Evolutionary conservation across 1,140 invertebrate genomes (phyloP).

Genomic region (Andrena cerasifolii): DNA sequence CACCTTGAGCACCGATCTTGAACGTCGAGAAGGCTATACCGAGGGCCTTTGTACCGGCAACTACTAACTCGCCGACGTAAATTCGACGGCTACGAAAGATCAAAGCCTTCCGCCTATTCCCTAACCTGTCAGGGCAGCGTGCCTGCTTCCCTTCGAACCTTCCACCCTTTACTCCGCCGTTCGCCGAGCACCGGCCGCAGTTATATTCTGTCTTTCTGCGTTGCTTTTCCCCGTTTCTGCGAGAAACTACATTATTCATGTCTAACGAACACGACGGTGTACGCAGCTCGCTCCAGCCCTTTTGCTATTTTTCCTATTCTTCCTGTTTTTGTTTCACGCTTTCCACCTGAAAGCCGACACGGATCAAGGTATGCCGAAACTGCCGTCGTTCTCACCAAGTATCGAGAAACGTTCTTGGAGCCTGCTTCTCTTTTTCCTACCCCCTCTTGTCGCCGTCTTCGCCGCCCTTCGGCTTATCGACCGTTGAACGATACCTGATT

Average conservation of each 20-base stretch:
- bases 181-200: background rate
- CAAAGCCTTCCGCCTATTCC: slow-evolving; percentile 56
- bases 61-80: slow-evolving; percentile 64
- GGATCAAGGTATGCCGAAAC: slow-evolving; percentile 14
- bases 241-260: slow-evolving; percentile 71
- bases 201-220: slow-evolving; percentile 16
- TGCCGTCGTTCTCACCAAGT: slow-evolving; percentile 10
- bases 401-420: slow-evolving; percentile 1
- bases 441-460: background rate
- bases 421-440: background rate
- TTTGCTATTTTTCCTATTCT: slow-evolving; percentile 9
- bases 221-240: slow-evolving; percentile 19
- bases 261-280: slow-evolving; percentile 55
- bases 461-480: background rate
- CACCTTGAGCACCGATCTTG: slow-evolving; percentile 14
- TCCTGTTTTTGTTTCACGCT: background rate
- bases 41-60: slow-evolving; percentile 43
- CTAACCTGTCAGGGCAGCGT: background rate
- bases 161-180: slow-evolving; percentile 3
- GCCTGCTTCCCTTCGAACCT: background rate
- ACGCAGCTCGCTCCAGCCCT: slow-evolving; percentile 26
- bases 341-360: no score
- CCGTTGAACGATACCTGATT: no score
- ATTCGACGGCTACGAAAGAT: slow-evolving; percentile 70
- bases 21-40: slow-evolving; percentile 1